Evolutionary conservation across 2,113 vertebrate genomes (phyloP).

Genomic region (Carassius carassius): DNA sequence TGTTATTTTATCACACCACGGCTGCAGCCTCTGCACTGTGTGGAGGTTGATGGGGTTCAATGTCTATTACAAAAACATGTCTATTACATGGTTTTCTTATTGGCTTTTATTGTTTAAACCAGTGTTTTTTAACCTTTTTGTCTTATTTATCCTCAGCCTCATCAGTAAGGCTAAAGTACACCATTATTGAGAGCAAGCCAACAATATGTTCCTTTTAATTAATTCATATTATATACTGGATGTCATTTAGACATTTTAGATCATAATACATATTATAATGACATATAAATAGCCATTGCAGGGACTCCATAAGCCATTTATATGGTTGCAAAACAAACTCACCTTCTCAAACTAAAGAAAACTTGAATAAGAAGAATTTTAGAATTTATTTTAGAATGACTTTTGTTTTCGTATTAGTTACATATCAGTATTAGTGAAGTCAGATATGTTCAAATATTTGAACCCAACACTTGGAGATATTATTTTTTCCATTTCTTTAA

Average conservation of each 20-base stretch:
- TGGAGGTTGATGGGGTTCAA: constrained; percentile 39
- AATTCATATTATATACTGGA: neutral
- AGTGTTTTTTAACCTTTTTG: constrained; percentile 11
- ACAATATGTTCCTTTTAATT: neutral
- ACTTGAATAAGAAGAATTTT: neutral
- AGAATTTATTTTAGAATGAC: neutral
- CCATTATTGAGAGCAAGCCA: constrained; percentile 2
- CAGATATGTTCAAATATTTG: no score
- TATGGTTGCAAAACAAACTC: neutral
- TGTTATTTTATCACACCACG: constrained; percentile 43
- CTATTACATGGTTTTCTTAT: neutral
- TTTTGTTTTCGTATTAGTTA: neutral
- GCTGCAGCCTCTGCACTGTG: constrained; percentile 3
- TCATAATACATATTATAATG: neutral
- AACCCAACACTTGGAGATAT: neutral
- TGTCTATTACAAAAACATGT: constrained; percentile 8
- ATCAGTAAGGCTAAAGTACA: constrained; percentile 1
- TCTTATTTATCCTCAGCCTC: neutral
- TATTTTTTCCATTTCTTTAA: neutral
- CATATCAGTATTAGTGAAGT: no score
- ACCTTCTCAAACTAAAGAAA: neutral
- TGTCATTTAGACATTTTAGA: neutral
- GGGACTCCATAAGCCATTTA: neutral
- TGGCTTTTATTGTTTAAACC: constrained; percentile 29
- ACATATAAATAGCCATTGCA: neutral